Evolutionary conservation across 2,888 invertebrate genomes (phyloP).

Genomic region (Macrophya alboannulata): DNA sequence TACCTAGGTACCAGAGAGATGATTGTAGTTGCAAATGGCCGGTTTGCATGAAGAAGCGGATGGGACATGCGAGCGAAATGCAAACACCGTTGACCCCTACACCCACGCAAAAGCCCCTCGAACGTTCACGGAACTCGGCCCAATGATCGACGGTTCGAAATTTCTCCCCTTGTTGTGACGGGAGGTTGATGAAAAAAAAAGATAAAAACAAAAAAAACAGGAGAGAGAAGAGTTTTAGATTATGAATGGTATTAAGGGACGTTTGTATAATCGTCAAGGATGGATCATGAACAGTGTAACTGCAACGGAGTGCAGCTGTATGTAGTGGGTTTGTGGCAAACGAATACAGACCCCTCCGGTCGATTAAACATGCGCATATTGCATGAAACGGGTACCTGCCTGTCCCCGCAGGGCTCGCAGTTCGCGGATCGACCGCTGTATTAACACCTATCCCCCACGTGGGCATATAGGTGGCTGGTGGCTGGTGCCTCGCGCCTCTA

Average conservation of each 20-base stretch:
- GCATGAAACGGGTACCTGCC: constrained; percentile 77
- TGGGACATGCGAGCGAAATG: constrained; percentile 75
- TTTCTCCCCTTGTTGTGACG: neutral
- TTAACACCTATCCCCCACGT: constrained; percentile 75
- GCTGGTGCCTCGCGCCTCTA: constrained; percentile 17
- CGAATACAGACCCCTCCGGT: constrained; percentile 72
- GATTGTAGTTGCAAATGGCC: constrained; percentile 80
- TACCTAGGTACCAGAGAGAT: constrained; percentile 69
- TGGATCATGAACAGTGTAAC: constrained; percentile 35
- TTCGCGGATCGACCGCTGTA: constrained; percentile 78
- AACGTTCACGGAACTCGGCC: constrained; percentile 14
- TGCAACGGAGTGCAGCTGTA: constrained; percentile 53
- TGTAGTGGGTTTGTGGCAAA: constrained; percentile 54
- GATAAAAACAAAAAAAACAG: neutral
- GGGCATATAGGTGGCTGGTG: constrained; percentile 28
- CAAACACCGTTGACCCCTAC: constrained; percentile 78
- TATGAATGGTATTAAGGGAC: neutral
- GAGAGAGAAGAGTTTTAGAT: neutral
- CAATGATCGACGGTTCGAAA: constrained; percentile 42
- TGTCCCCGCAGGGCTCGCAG: constrained; percentile 69
- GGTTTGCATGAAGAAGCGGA: constrained; percentile 78
- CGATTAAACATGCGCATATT: constrained; percentile 80
- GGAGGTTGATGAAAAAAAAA: neutral
- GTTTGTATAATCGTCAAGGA: neutral
- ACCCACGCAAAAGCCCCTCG: constrained; percentile 54